These are phyloP conservation scores for Pseudonaja textilis DNA, from an alignment of 2,113 vertebrate genomes.

Conservation along the genomic window DNA sequence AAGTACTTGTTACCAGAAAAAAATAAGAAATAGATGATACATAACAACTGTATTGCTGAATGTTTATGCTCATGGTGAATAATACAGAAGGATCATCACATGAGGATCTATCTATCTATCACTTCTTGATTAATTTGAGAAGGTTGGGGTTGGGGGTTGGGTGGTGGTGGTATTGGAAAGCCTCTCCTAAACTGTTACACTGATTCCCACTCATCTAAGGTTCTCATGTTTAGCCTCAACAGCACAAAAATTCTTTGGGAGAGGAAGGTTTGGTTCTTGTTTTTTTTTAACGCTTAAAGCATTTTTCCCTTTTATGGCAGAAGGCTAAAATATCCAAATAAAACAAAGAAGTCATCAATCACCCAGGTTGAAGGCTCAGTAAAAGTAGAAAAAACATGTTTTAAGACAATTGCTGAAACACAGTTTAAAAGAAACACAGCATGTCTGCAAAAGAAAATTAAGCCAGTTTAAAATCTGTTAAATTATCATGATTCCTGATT, in stretches of 20 bases:
- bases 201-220: conserved; percentile 32
- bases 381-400: background rate
- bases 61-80: conserved; percentile 2
- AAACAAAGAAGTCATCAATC: conserved; percentile 6
- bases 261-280: background rate
- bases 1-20: conserved; percentile 2
- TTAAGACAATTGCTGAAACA: background rate
- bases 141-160: background rate
- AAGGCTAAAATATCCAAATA: conserved; percentile 18
- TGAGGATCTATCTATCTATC: conserved; percentile 36
- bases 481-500: background rate
- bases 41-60: background rate
- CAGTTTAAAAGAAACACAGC: background rate
- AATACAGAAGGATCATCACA: conserved; percentile 5
- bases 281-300: conserved; percentile 8
- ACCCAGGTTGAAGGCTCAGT: background rate
- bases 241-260: conserved; percentile 29
- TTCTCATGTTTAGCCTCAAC: conserved; percentile 22
- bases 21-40: background rate
- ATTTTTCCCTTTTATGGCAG: conserved; percentile 4
- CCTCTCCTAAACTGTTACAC: conserved; percentile 36
- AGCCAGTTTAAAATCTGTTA: conserved; percentile 15
- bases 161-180: background rate
- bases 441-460: background rate
- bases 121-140: background rate